Conservation (phyloP, 2,888 invertebrate genomes). For the Lydus trimaculatus region DNA sequence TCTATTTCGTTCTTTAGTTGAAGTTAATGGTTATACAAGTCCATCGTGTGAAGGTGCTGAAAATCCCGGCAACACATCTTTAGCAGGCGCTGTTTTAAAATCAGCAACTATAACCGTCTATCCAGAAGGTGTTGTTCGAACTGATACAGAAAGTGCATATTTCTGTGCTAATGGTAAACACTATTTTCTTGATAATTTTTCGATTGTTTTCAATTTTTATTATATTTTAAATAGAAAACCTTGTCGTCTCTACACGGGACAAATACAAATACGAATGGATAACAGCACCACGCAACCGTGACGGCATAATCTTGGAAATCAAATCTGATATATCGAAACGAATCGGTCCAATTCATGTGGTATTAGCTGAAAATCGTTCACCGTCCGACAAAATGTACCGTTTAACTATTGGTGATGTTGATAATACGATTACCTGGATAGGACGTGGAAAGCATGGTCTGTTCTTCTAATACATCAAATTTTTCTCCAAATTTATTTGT, state of each 20-base stretch:
- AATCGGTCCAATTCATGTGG: constrained; percentile 64
- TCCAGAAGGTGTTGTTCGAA: constrained; percentile 69
- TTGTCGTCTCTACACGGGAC: constrained; percentile 69
- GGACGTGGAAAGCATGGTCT: constrained; percentile 72
- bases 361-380: constrained; percentile 65
- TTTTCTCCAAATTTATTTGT: not conserved
- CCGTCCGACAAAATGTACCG: constrained; percentile 68
- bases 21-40: constrained; percentile 72
- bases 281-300: constrained; percentile 69
- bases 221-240: constrained; percentile 64
- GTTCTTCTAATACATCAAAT: not conserved
- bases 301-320: constrained; percentile 69
- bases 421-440: constrained; percentile 67
- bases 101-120: constrained; percentile 68
- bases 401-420: constrained; percentile 68
- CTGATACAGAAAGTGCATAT: constrained; percentile 74
- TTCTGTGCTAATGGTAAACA: constrained; percentile 72
- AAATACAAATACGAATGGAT: constrained; percentile 73
- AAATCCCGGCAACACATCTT: constrained; percentile 65
- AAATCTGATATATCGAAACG: constrained; percentile 62
- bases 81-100: constrained; percentile 69
- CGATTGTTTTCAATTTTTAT: not conserved
- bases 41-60: constrained; percentile 68
- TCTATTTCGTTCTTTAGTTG: constrained; percentile 59
- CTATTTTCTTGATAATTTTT: not conserved